Evolutionary conservation across 92 coral and sea anemone species (phyloP).

Genomic region (Blastomussa wellsi): DNA sequence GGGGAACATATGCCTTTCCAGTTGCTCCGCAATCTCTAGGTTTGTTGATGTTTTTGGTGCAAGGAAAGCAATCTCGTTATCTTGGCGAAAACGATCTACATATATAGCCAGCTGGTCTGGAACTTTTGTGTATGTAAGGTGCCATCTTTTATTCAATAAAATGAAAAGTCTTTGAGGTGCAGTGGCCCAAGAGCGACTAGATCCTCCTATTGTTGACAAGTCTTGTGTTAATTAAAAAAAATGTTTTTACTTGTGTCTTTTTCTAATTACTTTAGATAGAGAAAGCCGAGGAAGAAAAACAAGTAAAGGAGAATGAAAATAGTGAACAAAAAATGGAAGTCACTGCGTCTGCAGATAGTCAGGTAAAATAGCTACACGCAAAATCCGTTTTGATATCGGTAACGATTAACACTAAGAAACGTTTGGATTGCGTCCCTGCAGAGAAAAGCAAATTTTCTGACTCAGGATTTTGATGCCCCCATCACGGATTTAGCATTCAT

Average conservation of each 20-base stretch:
- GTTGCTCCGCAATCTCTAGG: no score
- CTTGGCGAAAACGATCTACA: no score
- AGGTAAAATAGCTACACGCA: neutral
- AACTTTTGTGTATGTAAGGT: neutral
- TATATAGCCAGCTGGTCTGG: neutral
- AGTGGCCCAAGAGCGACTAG: neutral
- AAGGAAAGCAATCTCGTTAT: no score
- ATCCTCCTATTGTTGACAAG: neutral
- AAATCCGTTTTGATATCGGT: neutral
- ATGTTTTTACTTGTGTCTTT: neutral
- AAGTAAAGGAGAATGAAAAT: conserved; percentile 37
- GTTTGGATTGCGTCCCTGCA: neutral
- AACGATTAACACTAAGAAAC: neutral
- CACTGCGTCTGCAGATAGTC: neutral
- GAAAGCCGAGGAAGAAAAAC: conserved; percentile 47
- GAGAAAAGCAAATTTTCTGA: no score
- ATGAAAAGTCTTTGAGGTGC: neutral
- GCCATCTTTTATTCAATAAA: neutral
- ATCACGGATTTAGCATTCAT: no score
- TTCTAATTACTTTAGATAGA: conserved; percentile 38
- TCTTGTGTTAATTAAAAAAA: neutral
- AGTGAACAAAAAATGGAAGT: conserved; percentile 26
- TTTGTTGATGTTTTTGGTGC: no score
- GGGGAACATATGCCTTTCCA: no score
- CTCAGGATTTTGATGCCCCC: no score